Conservation (phyloP, 2,797 vertebrate genomes). For the Macropus fuliginosus region DNA sequence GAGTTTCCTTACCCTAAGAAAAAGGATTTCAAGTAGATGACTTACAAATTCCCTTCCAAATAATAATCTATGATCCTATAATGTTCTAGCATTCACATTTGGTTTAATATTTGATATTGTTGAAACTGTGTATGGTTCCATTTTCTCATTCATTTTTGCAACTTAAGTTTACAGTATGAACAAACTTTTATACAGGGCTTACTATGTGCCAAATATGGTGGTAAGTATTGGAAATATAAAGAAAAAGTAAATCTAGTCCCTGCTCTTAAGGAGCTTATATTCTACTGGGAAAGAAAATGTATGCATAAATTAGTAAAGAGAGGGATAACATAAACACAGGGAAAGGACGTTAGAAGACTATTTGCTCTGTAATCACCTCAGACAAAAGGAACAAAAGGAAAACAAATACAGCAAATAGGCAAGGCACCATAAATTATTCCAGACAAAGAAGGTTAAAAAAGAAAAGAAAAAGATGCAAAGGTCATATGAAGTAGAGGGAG, state of each 20-base stretch:
- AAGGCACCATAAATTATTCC: neutral
- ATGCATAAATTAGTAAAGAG: neutral
- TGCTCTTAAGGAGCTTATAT: slow-evolving; percentile 10
- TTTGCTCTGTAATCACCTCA: neutral
- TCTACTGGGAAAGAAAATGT: neutral
- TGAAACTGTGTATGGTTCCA: slow-evolving; percentile 24
- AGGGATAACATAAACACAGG: neutral
- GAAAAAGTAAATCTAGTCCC: neutral
- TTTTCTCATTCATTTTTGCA: slow-evolving; percentile 14
- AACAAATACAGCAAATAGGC: neutral
- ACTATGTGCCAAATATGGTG: neutral
- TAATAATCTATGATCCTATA: slow-evolving; percentile 29
- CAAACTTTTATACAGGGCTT: neutral
- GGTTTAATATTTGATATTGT: neutral
- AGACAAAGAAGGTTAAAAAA: neutral
- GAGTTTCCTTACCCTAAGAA: neutral
- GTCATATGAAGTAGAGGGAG: neutral
- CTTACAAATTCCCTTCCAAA: slow-evolving; percentile 27
- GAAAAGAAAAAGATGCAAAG: neutral
- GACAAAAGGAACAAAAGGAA: neutral
- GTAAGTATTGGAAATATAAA: slow-evolving; percentile 7
- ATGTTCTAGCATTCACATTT: neutral
- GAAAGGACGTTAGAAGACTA: neutral
- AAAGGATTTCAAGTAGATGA: neutral
- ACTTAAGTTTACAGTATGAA: neutral